Percentiles rank a stretch among this genome's conserved stretches.
These are phyloP conservation scores for Chaenocephalus aceratus DNA, from an alignment of 2,113 vertebrate genomes.

Conservation along the genomic window DNA sequence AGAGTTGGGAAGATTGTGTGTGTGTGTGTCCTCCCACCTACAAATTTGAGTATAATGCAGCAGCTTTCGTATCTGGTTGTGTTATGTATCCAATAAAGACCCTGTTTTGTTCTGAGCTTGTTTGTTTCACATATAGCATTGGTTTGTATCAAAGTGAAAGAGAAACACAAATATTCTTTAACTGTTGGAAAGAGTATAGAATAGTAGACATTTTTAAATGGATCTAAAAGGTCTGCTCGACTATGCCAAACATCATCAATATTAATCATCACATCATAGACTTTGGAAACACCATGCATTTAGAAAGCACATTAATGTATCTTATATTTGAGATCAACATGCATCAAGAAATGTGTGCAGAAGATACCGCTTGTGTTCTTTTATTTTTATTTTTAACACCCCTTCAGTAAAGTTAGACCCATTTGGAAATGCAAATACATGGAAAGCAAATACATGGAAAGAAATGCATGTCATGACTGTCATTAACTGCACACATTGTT, in stretches of 20 bases:
- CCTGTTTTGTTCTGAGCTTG: background rate
- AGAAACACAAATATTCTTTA: background rate
- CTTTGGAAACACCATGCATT: too few relatives aligned
- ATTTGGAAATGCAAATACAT: background rate
- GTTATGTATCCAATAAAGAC: constrained; percentile 19
- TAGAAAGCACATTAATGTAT: too few relatives aligned
- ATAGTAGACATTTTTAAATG: background rate
- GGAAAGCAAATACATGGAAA: too few relatives aligned
- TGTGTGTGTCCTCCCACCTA: constrained; percentile 47
- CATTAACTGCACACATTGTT: background rate
- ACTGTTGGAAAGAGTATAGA: background rate
- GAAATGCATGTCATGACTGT: background rate
- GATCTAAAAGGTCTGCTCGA: background rate
- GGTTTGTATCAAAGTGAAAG: background rate
- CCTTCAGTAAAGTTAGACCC: background rate
- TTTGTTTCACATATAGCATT: constrained; percentile 1
- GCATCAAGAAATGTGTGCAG: too few relatives aligned
- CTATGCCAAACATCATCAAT: too few relatives aligned
- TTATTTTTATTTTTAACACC: too few relatives aligned
- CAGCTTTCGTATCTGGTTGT: constrained; percentile 33
- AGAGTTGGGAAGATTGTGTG: constrained; percentile 15
- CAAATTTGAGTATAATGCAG: constrained; percentile 49
- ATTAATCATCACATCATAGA: too few relatives aligned
- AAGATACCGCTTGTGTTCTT: too few relatives aligned
- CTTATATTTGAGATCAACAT: too few relatives aligned